Base-by-base conservation (phyloP, 2,888 invertebrate species). In the Thereva nobilitata region DNA sequence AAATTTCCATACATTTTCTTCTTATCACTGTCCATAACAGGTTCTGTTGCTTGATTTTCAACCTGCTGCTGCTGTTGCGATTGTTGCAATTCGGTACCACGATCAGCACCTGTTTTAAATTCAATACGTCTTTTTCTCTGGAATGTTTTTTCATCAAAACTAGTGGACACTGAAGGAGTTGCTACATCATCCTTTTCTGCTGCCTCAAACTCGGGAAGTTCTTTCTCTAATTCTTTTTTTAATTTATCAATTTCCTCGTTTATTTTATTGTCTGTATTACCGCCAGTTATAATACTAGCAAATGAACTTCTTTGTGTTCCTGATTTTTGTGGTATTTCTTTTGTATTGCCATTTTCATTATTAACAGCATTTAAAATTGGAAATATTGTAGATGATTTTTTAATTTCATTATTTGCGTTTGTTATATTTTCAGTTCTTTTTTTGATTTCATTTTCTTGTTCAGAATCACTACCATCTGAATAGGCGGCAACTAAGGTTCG, bases 51-150 rank as follows among this genome's bases (percentile, higher is more conserved):
- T 57, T 10, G 35, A n/a, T 5, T n/a, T 10, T 42, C 4, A 5
- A 35, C 37, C n/a, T 45, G 34, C 45, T 9, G 42, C 10, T 9
- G 8, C n/a, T 57, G 35, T 8, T n/a, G 7, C 7, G 7, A 2
- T 42, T 42, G n/a, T 2, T 1, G 42, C 7, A 42, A n/a, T 42
- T 42, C n/a, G 42, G 47, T n/a, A 4, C 5, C 6, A 69, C 64
- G 41, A 52, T 50, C 5, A 68, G 68, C 44, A 70, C 71, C 66
- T 64, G 74, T 35, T 73, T 75, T 65, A 78, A 82, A 78, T 71
- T 82, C 83, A 37, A 86, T 82, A 63, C 85, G 79, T 67, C 82
- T 80, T 72, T 85, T 86, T 56, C 86, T 77, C 73, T 85, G 82
- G 73, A 85, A 85, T 8, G 80, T 82, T 75, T 85, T 85, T 6